Conservation (phyloP, 2,888 invertebrate species). For the Drosophila melanosoma region DNA sequence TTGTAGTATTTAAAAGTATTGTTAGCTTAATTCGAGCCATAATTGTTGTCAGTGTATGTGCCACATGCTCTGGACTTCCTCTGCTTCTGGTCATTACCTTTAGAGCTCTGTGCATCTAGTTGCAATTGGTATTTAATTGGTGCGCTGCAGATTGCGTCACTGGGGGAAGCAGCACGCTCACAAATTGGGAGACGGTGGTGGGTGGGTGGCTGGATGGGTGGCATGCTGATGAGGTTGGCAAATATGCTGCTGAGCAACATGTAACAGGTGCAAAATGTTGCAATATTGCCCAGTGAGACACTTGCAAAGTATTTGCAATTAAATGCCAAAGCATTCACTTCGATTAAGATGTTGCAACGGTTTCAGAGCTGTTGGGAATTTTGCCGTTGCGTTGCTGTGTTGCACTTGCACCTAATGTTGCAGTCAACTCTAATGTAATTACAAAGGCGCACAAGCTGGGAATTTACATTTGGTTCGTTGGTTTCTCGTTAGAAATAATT, state of each 20-base stretch:
- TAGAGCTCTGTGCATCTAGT: constrained; percentile 33
- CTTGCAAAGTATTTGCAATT: constrained; percentile 33
- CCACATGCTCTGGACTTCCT: neutral
- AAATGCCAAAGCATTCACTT: constrained; percentile 36
- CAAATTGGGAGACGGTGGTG: neutral
- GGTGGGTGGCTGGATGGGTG: constrained; percentile 9
- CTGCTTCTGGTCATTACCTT: constrained; percentile 30
- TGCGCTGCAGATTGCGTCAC: constrained; percentile 45
- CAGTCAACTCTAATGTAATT: constrained; percentile 16
- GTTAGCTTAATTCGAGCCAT: neutral
- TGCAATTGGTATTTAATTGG: constrained; percentile 68
- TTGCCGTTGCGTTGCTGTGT: neutral
- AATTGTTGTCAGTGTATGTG: neutral
- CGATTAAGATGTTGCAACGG: constrained; percentile 34
- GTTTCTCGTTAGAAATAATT: neutral
- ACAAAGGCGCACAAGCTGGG: neutral
- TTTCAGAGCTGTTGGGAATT: neutral
- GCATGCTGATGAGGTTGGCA: constrained; percentile 42
- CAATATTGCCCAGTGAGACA: constrained; percentile 18
- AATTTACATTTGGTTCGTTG: neutral
- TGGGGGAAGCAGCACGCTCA: constrained; percentile 8
- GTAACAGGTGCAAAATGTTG: constrained; percentile 56
- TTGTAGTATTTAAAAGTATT: neutral
- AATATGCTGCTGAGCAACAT: constrained; percentile 32
- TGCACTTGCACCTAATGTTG: neutral